A percentile compares a stretch with the other conserved stretches of the same genome.
Evolutionary conservation across 1,140 invertebrate species (phyloP).

Genomic region (Hermatobates lingyangjiaoensis): DNA sequence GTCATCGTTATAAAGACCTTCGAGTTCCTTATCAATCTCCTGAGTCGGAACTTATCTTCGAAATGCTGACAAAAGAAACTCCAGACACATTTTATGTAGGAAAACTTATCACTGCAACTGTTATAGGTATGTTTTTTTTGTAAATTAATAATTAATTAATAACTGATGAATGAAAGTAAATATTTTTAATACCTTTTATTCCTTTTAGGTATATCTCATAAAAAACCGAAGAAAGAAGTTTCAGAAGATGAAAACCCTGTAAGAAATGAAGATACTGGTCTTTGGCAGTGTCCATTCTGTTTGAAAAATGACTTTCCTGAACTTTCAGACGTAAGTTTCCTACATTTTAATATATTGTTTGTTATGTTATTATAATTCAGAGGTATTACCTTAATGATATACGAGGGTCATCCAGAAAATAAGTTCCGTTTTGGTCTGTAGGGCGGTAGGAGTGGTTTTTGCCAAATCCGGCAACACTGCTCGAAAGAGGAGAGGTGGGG

Average conservation of each 20-base stretch:
- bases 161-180: constrained; percentile 1
- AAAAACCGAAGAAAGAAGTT: constrained; percentile 80
- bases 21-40: constrained; percentile 59
- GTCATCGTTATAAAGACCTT: constrained; percentile 87
- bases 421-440: too few species aligned
- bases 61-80: constrained; percentile 90
- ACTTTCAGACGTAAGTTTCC: constrained; percentile 59
- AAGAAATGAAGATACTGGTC: constrained; percentile 75
- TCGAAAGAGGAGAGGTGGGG: too few species aligned
- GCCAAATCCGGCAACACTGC: too few species aligned
- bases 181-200: background rate
- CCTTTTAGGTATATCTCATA: constrained; percentile 45
- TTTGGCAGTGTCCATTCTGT: constrained; percentile 97
- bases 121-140: constrained; percentile 29
- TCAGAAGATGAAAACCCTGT: constrained; percentile 89
- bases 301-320: constrained; percentile 88
- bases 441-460: too few species aligned
- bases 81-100: constrained; percentile 90
- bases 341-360: too few species aligned
- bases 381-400: too few species aligned
- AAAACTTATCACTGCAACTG: constrained; percentile 59
- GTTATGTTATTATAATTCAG: too few species aligned
- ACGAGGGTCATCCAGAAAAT: too few species aligned
- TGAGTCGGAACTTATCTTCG: constrained; percentile 73
- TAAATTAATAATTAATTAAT: background rate